phyloP scores from a whole-genome alignment of 1,140 invertebrate genomes.

The Rhyacophila brunnea region DNA sequence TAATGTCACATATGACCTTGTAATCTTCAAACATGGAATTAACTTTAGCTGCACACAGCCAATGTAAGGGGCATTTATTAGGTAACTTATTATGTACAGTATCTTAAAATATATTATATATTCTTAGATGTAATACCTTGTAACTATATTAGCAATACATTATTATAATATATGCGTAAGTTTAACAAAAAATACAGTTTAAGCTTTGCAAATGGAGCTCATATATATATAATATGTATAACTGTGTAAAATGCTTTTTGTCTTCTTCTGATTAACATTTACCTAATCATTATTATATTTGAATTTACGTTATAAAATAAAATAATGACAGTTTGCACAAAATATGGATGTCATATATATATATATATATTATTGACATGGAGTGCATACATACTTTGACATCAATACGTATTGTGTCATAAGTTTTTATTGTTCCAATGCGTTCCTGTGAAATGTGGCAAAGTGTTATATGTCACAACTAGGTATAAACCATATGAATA shows the following conservation, averaged over 20 bases:
- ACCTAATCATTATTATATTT: neutral
- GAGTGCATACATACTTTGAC: no score
- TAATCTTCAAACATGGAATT: no score
- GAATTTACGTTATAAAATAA: neutral
- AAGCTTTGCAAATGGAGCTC: neutral
- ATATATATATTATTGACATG: neutral
- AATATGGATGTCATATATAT: no score
- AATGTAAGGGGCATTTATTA: conserved; percentile 26
- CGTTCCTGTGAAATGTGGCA: no score
- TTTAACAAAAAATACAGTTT: neutral
- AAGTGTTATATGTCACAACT: no score
- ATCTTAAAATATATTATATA: conserved; percentile 17
- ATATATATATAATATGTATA: neutral
- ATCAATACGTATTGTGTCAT: no score
- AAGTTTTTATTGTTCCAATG: no score
- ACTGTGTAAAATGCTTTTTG: conserved; percentile 16
- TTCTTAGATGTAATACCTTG: conserved; percentile 2
- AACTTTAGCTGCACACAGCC: neutral
- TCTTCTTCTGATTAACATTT: conserved; percentile 17
- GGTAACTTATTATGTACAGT: conserved; percentile 29
- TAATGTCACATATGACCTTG: no score
- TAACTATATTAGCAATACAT: conserved; percentile 5
- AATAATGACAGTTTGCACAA: neutral
- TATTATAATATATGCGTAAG: no score
- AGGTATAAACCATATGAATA: neutral